phyloP scores from a whole-genome alignment of 2,888 invertebrate species.

The Tiliacea citrago region DNA sequence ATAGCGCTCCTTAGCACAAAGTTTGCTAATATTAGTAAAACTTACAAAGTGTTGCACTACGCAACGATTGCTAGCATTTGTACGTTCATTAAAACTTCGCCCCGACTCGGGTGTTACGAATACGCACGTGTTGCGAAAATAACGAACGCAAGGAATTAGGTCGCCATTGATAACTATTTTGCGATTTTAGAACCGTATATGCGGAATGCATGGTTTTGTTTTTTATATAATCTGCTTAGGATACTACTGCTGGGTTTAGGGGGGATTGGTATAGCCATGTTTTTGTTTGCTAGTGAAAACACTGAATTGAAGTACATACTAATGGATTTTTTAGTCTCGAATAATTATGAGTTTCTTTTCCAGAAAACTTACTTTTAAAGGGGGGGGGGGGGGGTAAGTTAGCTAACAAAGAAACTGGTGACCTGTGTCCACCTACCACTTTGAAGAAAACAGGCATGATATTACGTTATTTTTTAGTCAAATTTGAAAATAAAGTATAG shows the following conservation, averaged over 20 bases:
- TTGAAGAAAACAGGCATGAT: neutral
- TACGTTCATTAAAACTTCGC: slow-evolving; percentile 63
- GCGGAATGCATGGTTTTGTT: too few species aligned
- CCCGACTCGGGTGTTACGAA: slow-evolving; percentile 4
- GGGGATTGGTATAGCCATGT: too few species aligned
- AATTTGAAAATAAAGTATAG: too few species aligned
- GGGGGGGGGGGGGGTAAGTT: too few species aligned
- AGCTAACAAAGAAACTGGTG: neutral
- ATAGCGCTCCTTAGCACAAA: slow-evolving; percentile 32
- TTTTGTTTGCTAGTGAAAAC: neutral
- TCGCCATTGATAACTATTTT: slow-evolving; percentile 21
- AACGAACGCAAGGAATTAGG: slow-evolving; percentile 42
- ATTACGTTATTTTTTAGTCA: neutral
- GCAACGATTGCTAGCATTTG: slow-evolving; percentile 56
- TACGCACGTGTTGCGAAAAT: slow-evolving; percentile 53
- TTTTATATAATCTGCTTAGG: neutral
- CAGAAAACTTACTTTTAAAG: neutral
- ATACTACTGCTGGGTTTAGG: neutral
- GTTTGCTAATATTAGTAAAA: slow-evolving; percentile 55
- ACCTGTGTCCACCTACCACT: too few species aligned
- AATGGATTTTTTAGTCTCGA: too few species aligned
- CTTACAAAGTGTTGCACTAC: slow-evolving; percentile 51
- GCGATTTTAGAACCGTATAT: slow-evolving; percentile 4
- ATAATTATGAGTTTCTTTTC: neutral
- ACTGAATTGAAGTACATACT: neutral